A percentile compares a stretch with the other conserved stretches of the same genome.
Evolutionary conservation across 2,888 invertebrate genomes (phyloP).

Genomic region (Rapana venosa): DNA sequence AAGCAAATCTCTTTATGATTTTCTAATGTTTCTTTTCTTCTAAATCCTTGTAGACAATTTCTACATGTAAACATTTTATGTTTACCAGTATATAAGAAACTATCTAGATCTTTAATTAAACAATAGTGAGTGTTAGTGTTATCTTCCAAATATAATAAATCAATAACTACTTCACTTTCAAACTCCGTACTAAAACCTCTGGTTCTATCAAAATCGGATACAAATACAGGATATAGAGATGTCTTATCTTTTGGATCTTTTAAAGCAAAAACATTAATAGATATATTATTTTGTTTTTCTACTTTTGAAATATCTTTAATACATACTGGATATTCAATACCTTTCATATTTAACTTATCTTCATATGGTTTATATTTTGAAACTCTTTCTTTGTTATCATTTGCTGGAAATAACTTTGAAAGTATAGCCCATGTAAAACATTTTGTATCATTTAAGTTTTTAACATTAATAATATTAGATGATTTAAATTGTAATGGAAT

Average conservation of each 20-base stretch:
- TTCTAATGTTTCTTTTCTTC: not conserved
- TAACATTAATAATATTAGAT: not conserved
- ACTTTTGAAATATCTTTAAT: no score
- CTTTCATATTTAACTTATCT: no score
- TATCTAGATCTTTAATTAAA: not conserved
- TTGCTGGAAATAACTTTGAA: no score
- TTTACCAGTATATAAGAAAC: not conserved
- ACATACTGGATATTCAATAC: no score
- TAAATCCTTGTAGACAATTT: not conserved
- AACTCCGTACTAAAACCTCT: no score
- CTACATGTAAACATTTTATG: not conserved
- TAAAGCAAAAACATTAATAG: not conserved
- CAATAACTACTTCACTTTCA: not conserved
- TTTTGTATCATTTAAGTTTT: no score
- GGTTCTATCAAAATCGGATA: not conserved
- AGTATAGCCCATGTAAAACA: no score
- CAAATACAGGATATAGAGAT: no score
- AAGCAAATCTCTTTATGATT: not conserved
- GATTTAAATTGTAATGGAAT: slow-evolving; percentile 10
- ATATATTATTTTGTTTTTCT: no score
- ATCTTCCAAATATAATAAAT: not conserved
- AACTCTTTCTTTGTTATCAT: no score
- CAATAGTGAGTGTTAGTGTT: not conserved
- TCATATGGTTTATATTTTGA: no score
- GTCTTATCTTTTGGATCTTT: not conserved